Evolutionary conservation across 2,797 vertebrate genomes (phyloP).

Genomic region (Poliocrania exsul): DNA sequence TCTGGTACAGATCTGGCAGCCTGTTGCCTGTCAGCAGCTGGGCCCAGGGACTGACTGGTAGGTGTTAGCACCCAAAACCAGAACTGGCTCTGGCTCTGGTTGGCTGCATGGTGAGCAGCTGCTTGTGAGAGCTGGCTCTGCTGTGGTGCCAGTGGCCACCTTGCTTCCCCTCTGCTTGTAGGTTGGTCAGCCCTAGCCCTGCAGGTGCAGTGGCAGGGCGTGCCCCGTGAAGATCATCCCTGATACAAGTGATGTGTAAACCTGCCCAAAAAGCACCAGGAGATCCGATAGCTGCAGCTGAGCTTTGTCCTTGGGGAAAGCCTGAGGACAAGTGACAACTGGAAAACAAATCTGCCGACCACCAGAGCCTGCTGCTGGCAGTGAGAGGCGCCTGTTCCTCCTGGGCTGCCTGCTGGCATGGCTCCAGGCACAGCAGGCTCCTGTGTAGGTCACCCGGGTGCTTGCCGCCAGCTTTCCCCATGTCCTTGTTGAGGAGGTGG

Average conservation of each 20-base stretch:
- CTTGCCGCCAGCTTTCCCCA: background rate
- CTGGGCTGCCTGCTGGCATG: background rate
- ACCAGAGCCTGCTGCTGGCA: constrained; percentile 39
- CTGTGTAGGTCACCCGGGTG: constrained; percentile 22
- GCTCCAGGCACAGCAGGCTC: constrained; percentile 29
- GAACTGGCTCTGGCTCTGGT: background rate
- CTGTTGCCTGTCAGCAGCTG: background rate
- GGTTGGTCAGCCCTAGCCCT: background rate
- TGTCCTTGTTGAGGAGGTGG: constrained; percentile 4
- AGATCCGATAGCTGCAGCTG: background rate
- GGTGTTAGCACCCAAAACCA: background rate
- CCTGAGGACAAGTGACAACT: background rate
- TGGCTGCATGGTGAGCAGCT: background rate
- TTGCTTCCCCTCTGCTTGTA: background rate
- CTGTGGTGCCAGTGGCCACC: fast-evolving
- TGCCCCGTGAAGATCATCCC: background rate
- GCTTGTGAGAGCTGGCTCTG: fast-evolving
- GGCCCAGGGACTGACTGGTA: background rate
- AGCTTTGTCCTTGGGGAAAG: constrained; percentile 21
- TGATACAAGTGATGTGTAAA: fast-evolving
- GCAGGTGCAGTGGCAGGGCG: fast-evolving
- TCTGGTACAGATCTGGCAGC: background rate
- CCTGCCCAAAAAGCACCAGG: background rate
- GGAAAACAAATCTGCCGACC: constrained; percentile 38
- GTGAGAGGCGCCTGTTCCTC: background rate